A percentile compares a stretch with the other conserved stretches of the same genome.
phyloP scores from a whole-genome alignment of 2,888 invertebrate genomes.

The Willowsia nigromaculata region DNA sequence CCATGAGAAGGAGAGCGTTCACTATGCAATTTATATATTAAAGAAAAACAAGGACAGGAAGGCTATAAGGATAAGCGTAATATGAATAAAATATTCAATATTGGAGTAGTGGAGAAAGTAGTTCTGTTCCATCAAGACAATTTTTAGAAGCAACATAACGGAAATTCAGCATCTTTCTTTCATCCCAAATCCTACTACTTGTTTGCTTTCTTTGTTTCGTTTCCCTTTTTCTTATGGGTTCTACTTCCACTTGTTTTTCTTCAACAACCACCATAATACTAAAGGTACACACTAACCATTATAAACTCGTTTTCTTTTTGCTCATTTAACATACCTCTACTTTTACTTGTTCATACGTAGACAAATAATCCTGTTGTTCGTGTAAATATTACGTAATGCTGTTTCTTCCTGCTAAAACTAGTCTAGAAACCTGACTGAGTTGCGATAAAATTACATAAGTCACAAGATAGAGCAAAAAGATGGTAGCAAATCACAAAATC shows the following conservation, averaged over 20 bases:
- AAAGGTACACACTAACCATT: not conserved
- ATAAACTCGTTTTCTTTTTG: not conserved
- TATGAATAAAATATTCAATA: not conserved
- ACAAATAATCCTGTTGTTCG: not conserved
- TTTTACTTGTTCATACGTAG: not conserved
- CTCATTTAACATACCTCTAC: not conserved
- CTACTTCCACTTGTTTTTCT: not conserved
- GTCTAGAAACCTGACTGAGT: not conserved
- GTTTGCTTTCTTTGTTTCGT: not conserved
- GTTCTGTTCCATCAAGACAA: not conserved
- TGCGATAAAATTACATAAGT: slow-evolving; percentile 13
- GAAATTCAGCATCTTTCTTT: not conserved
- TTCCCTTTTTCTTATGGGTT: not conserved
- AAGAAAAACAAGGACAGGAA: not conserved
- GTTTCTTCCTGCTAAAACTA: no score
- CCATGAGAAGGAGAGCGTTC: not conserved
- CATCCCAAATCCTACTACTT: not conserved
- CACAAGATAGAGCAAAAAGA: not conserved
- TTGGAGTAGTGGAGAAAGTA: not conserved
- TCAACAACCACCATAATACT: not conserved
- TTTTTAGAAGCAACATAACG: not conserved
- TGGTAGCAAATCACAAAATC: no score
- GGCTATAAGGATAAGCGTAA: not conserved
- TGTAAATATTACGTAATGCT: not conserved
- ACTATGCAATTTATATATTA: not conserved